Evolutionary conservation across 2,888 invertebrate species (phyloP).

Genomic region (Spicauda simplicius): DNA sequence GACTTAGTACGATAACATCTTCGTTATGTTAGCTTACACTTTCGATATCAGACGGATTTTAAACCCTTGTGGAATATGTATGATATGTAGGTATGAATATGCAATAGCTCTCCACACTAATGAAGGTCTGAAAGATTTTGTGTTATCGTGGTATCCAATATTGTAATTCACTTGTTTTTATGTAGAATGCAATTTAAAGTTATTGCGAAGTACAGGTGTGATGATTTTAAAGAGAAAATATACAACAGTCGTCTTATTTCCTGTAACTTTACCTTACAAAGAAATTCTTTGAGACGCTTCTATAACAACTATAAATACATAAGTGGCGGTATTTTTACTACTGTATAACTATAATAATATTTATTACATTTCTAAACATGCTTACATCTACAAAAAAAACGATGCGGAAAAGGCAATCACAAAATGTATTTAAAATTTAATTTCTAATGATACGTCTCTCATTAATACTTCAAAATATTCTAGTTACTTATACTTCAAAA

Average conservation of each 20-base stretch:
- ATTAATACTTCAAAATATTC: neutral
- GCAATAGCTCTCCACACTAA: neutral
- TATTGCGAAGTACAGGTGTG: neutral
- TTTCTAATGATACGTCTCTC: no score
- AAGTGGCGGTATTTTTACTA: no score
- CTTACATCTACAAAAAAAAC: no score
- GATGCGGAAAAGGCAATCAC: no score
- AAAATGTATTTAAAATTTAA: no score
- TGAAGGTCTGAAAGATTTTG: neutral
- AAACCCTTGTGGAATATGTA: conserved; percentile 4
- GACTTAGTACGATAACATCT: conserved; percentile 18
- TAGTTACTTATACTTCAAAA: neutral
- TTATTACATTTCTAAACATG: no score
- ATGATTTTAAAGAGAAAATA: no score
- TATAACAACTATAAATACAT: no score
- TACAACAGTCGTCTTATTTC: no score
- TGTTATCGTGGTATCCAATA: neutral
- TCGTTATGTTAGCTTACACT: conserved; percentile 19
- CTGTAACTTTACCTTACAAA: no score
- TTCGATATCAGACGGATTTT: conserved; percentile 12
- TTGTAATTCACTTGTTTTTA: neutral
- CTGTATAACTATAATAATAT: no score
- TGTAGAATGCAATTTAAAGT: neutral
- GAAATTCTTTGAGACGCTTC: no score
- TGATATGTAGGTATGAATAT: neutral